Conservation (phyloP, 2,113 vertebrate genomes). For the Carettochelys insculpta region DNA sequence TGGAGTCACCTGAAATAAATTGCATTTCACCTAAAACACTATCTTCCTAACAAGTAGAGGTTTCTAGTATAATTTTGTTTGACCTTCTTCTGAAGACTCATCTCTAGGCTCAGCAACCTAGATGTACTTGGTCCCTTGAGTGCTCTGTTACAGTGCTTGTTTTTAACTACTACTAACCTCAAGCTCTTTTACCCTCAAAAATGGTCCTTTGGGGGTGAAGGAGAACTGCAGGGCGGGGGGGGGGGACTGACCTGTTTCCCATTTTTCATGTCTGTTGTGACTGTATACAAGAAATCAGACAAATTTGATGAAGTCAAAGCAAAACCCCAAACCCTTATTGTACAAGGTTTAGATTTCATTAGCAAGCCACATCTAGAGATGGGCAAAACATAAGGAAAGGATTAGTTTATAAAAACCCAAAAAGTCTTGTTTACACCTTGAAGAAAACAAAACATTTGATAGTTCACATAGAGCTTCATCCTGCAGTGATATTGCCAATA, state of each 20-base stretch:
- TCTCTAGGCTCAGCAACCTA: neutral
- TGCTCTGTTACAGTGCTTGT: neutral
- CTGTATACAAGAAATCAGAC: neutral
- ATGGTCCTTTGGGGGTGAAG: neutral
- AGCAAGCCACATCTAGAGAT: neutral
- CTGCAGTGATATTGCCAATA: accelerated
- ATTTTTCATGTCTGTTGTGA: neutral
- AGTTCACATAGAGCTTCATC: neutral
- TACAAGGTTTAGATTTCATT: constrained; percentile 6
- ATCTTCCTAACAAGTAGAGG: neutral
- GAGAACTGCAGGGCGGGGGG: no score
- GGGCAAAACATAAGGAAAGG: neutral
- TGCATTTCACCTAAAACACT: neutral
- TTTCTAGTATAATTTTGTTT: accelerated
- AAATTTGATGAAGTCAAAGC: neutral
- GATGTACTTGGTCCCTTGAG: neutral
- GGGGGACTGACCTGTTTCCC: neutral
- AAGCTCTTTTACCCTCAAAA: neutral
- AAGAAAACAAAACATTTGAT: neutral
- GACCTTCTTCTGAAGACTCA: neutral
- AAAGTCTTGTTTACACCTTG: neutral
- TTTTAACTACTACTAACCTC: accelerated
- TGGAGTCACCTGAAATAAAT: accelerated
- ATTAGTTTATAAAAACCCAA: neutral
- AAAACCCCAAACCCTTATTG: neutral